Evolutionary conservation across 2,888 invertebrate genomes (phyloP), one percentile per base, ranked within the genome.

Genomic region (Meteorus colon): DNA sequence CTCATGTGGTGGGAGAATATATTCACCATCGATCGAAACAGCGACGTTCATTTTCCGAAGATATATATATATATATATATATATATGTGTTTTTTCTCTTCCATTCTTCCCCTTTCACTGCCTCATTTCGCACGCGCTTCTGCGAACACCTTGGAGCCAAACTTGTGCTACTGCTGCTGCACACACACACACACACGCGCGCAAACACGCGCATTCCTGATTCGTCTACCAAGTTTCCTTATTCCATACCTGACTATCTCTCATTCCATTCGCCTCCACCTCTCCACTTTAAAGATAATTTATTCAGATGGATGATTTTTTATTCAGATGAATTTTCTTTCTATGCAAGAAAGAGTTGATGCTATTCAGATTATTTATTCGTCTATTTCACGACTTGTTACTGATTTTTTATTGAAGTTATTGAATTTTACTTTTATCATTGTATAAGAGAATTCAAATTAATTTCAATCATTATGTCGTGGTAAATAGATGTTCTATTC

Each of bases 241-340:
- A 55, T 55, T 55, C 19, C 6, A 55, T 19, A 2, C 55, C 8
- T 4, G 4, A 37, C 37, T 19, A 37, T 37, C 37, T 65, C 10
- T 19, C 14, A n/a, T n/a, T 48, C n/a, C n/a, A 4, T 48, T 63
- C n/a, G 41, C 8, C 41, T 8, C 8, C 41, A 41, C 2, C 41
- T 41, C 12, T 12, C 41, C 41, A 41, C 12, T 8, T 6, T 41
- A 41, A n/a, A 37, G 65, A 65, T 19, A 65, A 65, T 65, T 65
- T 37, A 65, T 65, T 65, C 41, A 12, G 41, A 41, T 12, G 41
- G 8, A 41, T 34, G 34, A 6, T 34, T 34, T 34, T 34, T 63
- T 63, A 63, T 63, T 63, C 34, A 37, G 19, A 37, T 63, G 34
- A 31, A 16, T 63, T 34, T 63, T 63, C 24, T 63, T 34, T 37